phyloP scores from a whole-genome alignment of 2,113 vertebrate species.

The Tamias sibiricus region DNA sequence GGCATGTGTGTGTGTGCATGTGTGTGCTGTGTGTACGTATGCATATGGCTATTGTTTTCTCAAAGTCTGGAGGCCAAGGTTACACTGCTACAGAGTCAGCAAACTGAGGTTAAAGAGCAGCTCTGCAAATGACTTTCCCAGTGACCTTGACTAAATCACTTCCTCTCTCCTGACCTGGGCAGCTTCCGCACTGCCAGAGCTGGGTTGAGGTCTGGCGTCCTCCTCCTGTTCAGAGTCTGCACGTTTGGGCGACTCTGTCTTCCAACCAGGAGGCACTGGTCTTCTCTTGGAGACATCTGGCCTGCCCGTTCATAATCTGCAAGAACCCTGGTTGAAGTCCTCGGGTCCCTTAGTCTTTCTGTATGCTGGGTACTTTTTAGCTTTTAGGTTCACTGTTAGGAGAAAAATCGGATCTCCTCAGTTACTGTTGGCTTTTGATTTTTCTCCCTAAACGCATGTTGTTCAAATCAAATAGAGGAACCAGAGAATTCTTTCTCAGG shows the following conservation, averaged over 20 bases:
- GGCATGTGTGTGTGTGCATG: background rate
- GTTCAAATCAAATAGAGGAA: slow-evolving; percentile 30
- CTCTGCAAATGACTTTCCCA: background rate
- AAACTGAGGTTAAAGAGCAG: background rate
- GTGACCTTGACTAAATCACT: background rate
- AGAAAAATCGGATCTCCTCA: background rate
- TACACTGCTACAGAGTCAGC: background rate
- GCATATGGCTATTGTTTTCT: background rate
- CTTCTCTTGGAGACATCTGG: background rate
- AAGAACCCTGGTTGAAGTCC: background rate
- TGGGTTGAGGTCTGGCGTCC: background rate
- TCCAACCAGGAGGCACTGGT: background rate
- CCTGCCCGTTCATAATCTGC: background rate
- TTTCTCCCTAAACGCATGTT: slow-evolving; percentile 13
- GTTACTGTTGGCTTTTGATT: slow-evolving; percentile 9
- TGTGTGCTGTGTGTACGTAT: background rate
- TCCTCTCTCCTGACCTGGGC: background rate
- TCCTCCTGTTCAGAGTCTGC: background rate
- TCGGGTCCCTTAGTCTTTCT: background rate
- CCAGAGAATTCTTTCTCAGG: background rate
- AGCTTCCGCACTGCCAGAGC: background rate
- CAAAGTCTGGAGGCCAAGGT: background rate
- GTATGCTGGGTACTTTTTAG: background rate
- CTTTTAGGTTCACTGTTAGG: background rate
- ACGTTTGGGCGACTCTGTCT: too few relatives aligned